Evolutionary conservation across 2,888 invertebrate species (phyloP), one percentile per base, ranked within the genome.

Genomic region (Cryptops parisi): DNA sequence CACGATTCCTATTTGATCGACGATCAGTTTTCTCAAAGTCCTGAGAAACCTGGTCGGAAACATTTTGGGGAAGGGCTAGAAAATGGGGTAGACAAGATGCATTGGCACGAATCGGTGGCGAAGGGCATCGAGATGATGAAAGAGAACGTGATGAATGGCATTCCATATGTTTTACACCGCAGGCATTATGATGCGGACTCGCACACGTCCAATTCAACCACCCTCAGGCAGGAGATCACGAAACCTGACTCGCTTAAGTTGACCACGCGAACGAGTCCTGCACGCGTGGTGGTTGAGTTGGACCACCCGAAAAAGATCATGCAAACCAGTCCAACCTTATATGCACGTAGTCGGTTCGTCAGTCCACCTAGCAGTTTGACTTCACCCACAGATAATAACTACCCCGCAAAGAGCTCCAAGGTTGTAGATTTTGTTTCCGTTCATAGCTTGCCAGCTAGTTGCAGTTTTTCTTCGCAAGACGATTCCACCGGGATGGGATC

Each of bases 381-480:
- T 23, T 17, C 45, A 17, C 23, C 50, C 9, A 4, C n/a, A 4
- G 17, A 6, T n/a, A 26, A 25, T 4, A 9, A 19, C 12, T 27
- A 48, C 21, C 50, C 46, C 24, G 39, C 56, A 9, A 38, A 41
- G 25, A 45, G 41, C 26, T 23, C 44, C 15, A 56, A 53, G n/a
- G 43, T 52, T 5, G 17, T 57, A 15, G 55, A 53, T 41, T 57
- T 50, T 49, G 57, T 57, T n/a, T 46, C 27, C 26, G 51, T 55
- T 6, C 54, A 57, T 49, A 49, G 55, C 33, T 40, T 57, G 40
- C 55, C 70, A 5, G 62, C 64, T 12, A 62, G 61, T 45, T 63
- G 64, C 54, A 67, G 66, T 55, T 68, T 61, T 54, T 69, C 68
- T 1, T 63, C 63, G 52, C 62, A 64, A 12, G 70, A 70, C 62